phyloP scores from a whole-genome alignment of 2,797 vertebrate genomes.

The Aldrovandia affinis region DNA sequence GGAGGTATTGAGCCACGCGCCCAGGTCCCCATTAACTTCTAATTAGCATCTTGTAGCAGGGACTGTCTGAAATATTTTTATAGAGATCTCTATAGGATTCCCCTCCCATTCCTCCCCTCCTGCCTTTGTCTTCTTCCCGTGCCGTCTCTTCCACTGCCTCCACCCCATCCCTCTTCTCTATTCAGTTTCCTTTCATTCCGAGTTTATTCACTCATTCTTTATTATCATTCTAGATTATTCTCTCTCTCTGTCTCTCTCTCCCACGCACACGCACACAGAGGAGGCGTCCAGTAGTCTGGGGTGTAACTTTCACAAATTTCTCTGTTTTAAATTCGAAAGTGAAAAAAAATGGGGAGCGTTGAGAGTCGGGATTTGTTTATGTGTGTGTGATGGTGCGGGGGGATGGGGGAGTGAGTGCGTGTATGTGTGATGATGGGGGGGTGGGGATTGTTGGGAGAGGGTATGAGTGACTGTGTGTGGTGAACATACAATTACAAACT shows the following conservation, averaged over 20 bases:
- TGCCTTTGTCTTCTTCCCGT: background rate
- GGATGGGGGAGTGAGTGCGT: background rate
- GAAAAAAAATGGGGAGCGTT: background rate
- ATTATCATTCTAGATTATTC: too few species aligned
- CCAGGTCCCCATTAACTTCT: background rate
- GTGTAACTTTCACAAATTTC: slow-evolving; percentile 24
- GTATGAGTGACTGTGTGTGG: slow-evolving; percentile 25
- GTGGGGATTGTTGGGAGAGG: background rate
- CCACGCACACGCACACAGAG: background rate
- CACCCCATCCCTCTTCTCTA: background rate
- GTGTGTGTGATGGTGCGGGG: background rate
- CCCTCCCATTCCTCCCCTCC: too few species aligned
- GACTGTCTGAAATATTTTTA: background rate
- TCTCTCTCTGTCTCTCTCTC: background rate
- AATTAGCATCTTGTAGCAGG: background rate
- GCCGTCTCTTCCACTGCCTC: background rate
- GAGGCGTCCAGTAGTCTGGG: slow-evolving; percentile 23
- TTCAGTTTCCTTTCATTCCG: slow-evolving; percentile 20
- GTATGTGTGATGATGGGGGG: background rate
- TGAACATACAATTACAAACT: background rate
- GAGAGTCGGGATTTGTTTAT: background rate
- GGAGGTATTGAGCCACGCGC: background rate
- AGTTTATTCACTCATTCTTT: background rate
- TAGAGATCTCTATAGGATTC: too few species aligned
- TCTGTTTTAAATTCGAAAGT: slow-evolving; percentile 17